Evolutionary conservation across 2,888 invertebrate genomes (phyloP).

Genomic region (Villa cingulata): DNA sequence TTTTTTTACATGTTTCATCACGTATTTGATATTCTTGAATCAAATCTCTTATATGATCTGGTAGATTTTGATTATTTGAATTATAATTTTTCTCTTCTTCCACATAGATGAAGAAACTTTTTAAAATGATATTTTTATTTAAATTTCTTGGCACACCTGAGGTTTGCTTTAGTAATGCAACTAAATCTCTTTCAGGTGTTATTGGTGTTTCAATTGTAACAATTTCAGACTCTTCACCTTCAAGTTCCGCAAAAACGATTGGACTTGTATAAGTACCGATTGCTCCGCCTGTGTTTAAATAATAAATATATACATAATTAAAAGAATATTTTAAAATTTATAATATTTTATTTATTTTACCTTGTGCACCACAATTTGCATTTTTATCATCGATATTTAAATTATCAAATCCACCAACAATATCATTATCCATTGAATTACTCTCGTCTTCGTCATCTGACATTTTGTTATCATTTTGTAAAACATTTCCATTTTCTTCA

Average conservation of each 20-base stretch:
- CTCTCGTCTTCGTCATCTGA: slow-evolving; percentile 49
- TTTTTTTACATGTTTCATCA: slow-evolving; percentile 26
- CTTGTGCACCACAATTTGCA: slow-evolving; percentile 33
- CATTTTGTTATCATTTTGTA: slow-evolving; percentile 40
- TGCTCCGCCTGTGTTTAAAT: slow-evolving; percentile 33
- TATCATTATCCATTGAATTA: slow-evolving; percentile 44
- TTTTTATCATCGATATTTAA: slow-evolving; percentile 45
- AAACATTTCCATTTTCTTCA: slow-evolving; percentile 61
- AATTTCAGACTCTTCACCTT: slow-evolving; percentile 65
- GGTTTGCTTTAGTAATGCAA: slow-evolving; percentile 56
- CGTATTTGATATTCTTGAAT: slow-evolving; percentile 47
- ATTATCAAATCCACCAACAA: slow-evolving; percentile 42
- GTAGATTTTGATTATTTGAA: slow-evolving; percentile 26
- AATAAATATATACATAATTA: background rate
- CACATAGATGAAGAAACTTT: slow-evolving; percentile 45
- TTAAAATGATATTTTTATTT: slow-evolving; percentile 36
- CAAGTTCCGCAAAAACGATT: slow-evolving; percentile 65
- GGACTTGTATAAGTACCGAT: slow-evolving; percentile 42
- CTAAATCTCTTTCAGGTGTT: slow-evolving; percentile 52
- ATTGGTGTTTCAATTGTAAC: slow-evolving; percentile 65
- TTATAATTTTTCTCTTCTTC: slow-evolving; percentile 41
- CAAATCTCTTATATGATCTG: slow-evolving; percentile 49
- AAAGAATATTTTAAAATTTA: background rate
- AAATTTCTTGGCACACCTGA: slow-evolving; percentile 27
- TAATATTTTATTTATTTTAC: slow-evolving; percentile 2